Conservation (phyloP, 2,797 vertebrate species). For the Phoeniculus purpureus region DNA sequence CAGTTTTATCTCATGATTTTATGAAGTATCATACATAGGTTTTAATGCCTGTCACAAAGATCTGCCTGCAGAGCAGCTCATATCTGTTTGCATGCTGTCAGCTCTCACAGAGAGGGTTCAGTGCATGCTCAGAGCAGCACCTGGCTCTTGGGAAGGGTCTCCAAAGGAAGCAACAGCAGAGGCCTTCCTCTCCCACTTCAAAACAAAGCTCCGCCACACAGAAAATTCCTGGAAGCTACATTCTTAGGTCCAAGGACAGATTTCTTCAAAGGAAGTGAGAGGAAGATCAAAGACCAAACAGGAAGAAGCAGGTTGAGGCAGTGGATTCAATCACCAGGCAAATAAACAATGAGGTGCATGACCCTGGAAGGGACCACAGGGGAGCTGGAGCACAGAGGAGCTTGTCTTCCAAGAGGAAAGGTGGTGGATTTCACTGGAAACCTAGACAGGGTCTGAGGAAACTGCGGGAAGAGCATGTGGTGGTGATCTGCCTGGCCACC, state of each 20-base stretch:
- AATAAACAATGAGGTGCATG: conserved; percentile 32
- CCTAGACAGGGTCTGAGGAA: conserved; percentile 25
- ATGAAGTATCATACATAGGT: neutral
- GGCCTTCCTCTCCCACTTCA: conserved; percentile 26
- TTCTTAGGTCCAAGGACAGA: conserved; percentile 46
- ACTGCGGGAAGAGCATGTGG: neutral
- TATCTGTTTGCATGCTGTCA: neutral
- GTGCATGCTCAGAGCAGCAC: neutral
- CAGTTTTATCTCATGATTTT: neutral
- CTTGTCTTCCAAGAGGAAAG: neutral
- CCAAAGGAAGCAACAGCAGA: conserved; percentile 23
- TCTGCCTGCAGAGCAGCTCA: neutral
- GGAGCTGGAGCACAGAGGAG: neutral
- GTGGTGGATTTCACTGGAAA: conserved; percentile 31
- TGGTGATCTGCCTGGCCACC: neutral
- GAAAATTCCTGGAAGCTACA: conserved; percentile 64
- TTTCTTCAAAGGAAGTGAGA: conserved; percentile 38
- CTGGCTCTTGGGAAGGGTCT: conserved; percentile 18
- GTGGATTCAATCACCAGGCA: conserved; percentile 36
- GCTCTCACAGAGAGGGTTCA: neutral
- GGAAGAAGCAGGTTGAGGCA: conserved; percentile 54
- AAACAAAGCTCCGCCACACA: conserved; percentile 31
- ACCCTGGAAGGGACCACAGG: neutral
- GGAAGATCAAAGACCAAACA: conserved; percentile 52
- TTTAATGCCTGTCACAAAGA: neutral